These are phyloP conservation scores for Solenopsis fugax DNA, from an alignment of 1,140 invertebrate species.

Conservation along the genomic window DNA sequence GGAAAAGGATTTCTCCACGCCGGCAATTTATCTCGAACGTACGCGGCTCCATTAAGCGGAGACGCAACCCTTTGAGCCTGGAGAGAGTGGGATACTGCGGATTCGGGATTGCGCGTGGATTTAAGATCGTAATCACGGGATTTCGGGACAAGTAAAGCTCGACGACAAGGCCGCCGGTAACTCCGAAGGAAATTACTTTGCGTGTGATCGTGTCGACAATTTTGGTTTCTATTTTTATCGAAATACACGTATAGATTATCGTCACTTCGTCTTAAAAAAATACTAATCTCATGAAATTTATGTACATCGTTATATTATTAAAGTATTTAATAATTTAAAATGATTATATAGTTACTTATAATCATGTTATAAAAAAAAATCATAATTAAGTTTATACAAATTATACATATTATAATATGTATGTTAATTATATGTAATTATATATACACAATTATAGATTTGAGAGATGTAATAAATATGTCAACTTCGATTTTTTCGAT, in stretches of 20 bases:
- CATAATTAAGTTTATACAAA: slow-evolving; percentile 7
- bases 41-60: slow-evolving; percentile 73
- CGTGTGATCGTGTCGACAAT: neutral
- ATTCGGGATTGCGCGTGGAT: slow-evolving; percentile 62
- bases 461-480: slow-evolving; percentile 1
- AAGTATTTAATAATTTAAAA: neutral
- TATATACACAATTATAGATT: neutral
- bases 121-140: slow-evolving; percentile 50
- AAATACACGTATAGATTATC: neutral
- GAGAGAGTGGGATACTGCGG: slow-evolving; percentile 54
- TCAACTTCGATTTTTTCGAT: neutral
- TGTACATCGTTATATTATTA: neutral
- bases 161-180: slow-evolving; percentile 41
- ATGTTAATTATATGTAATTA: slow-evolving; percentile 2
- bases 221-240: slow-evolving; percentile 29
- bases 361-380: neutral
- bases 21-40: slow-evolving; percentile 72
- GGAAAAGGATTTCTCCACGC: slow-evolving; percentile 70
- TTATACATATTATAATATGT: neutral
- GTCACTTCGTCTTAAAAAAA: neutral
- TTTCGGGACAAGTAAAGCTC: slow-evolving; percentile 16
- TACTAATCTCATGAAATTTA: neutral
- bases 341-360: neutral
- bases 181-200: slow-evolving; percentile 46
- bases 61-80: slow-evolving; percentile 67